These are phyloP conservation scores for Silurus meridionalis DNA, from an alignment of 2,113 vertebrate species.

Conservation along the genomic window DNA sequence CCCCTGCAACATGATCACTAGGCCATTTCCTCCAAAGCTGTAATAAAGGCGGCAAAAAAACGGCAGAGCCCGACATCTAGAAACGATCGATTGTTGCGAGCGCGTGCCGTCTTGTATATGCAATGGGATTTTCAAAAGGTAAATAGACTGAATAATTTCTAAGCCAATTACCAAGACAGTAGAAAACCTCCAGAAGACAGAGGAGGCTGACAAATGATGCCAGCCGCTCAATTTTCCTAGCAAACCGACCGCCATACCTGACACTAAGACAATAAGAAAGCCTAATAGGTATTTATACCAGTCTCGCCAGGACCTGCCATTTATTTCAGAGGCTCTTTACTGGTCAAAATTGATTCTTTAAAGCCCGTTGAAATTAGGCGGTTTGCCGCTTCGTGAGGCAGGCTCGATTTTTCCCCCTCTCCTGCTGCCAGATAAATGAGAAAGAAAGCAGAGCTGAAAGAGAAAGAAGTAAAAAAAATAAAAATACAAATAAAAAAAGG, in stretches of 20 bases:
- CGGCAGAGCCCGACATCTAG: neutral
- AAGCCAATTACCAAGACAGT: constrained; percentile 73
- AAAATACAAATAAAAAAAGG: neutral
- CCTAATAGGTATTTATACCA: constrained; percentile 73
- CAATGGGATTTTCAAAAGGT: constrained; percentile 63
- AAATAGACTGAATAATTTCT: constrained; percentile 68
- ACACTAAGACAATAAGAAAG: constrained; percentile 70
- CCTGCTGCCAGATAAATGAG: constrained; percentile 8
- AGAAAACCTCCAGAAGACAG: constrained; percentile 63
- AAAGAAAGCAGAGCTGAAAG: constrained; percentile 18
- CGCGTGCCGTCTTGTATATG: neutral
- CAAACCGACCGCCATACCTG: constrained; percentile 58
- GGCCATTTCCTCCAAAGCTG: constrained; percentile 24
- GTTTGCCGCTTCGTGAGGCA: constrained; percentile 51
- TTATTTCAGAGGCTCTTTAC: constrained; percentile 64
- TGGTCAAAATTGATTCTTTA: constrained; percentile 59
- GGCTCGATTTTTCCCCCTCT: constrained; percentile 37
- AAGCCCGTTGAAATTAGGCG: constrained; percentile 55
- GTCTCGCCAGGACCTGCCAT: constrained; percentile 61
- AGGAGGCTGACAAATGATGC: constrained; percentile 70
- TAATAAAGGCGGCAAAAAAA: constrained; percentile 23
- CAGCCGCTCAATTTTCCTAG: constrained; percentile 66
- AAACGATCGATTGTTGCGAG: constrained; percentile 62
- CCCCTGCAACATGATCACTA: constrained; percentile 14
- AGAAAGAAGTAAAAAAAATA: neutral